Evolutionary conservation across 2,888 invertebrate genomes (phyloP).

Genomic region (Pherbina coryleti): DNA sequence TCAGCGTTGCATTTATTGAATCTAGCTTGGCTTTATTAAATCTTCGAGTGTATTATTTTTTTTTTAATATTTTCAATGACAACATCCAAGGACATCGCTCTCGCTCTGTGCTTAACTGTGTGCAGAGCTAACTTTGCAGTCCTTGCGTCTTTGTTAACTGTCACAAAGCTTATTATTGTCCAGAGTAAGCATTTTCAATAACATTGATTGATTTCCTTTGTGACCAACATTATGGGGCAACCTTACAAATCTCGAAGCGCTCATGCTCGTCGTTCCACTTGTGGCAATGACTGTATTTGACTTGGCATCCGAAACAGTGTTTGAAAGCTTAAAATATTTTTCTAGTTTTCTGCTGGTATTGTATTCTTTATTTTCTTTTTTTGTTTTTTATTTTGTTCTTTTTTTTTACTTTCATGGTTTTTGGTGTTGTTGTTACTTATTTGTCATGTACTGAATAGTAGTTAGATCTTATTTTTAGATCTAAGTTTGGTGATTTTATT

Average conservation of each 20-base stretch:
- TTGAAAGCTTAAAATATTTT: neutral
- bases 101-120: too few species aligned
- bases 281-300: neutral
- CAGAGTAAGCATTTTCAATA: constrained; percentile 14
- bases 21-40: too few species aligned
- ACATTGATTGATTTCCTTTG: constrained; percentile 25
- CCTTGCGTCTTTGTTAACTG: too few species aligned
- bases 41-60: too few species aligned
- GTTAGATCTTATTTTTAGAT: neutral
- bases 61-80: too few species aligned
- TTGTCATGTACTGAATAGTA: neutral
- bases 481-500: neutral
- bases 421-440: neutral
- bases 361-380: neutral
- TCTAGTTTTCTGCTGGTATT: neutral
- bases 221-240: neutral
- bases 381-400: neutral
- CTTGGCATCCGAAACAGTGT: neutral
- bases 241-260: neutral
- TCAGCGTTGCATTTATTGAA: too few species aligned
- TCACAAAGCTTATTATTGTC: neutral
- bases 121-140: too few species aligned
- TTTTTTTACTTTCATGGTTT: neutral
- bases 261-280: neutral
- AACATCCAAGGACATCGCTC: too few species aligned